These are phyloP conservation scores for Manis crassicaudata DNA, from an alignment of 2,797 vertebrate genomes.

Conservation along the genomic window DNA sequence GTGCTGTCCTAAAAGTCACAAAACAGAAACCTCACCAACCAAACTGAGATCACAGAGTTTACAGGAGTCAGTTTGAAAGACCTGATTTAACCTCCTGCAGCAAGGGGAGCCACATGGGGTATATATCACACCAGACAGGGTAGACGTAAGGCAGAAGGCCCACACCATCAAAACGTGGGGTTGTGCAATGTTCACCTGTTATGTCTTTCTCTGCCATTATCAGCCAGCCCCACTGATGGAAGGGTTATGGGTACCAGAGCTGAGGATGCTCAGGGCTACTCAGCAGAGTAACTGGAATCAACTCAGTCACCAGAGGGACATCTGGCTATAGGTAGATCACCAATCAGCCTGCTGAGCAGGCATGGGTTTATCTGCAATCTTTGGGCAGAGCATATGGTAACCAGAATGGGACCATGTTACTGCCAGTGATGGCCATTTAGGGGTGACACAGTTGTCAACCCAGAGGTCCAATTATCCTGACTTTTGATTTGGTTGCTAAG, in stretches of 20 bases:
- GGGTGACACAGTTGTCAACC: background rate
- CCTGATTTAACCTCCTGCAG: too few relatives aligned
- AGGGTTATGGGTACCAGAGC: background rate
- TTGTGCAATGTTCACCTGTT: background rate
- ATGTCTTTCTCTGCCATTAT: background rate
- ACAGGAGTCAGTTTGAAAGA: too few relatives aligned
- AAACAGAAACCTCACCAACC: too few relatives aligned
- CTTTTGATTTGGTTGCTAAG: background rate
- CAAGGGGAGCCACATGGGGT: background rate
- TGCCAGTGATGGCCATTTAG: background rate
- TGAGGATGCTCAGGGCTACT: background rate
- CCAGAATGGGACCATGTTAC: background rate
- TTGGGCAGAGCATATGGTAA: background rate
- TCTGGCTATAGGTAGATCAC: background rate
- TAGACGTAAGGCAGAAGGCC: background rate
- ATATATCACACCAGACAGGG: background rate
- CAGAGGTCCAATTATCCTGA: background rate
- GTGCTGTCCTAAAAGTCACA: too few relatives aligned
- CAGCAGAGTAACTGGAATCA: background rate
- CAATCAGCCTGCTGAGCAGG: background rate
- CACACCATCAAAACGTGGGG: background rate
- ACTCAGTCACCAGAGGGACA: background rate
- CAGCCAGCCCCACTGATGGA: background rate
- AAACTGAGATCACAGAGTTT: too few relatives aligned
- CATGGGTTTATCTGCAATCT: background rate